These are phyloP conservation scores for Crax fasciolata DNA, from an alignment of 2,797 vertebrate genomes.

Conservation along the genomic window DNA sequence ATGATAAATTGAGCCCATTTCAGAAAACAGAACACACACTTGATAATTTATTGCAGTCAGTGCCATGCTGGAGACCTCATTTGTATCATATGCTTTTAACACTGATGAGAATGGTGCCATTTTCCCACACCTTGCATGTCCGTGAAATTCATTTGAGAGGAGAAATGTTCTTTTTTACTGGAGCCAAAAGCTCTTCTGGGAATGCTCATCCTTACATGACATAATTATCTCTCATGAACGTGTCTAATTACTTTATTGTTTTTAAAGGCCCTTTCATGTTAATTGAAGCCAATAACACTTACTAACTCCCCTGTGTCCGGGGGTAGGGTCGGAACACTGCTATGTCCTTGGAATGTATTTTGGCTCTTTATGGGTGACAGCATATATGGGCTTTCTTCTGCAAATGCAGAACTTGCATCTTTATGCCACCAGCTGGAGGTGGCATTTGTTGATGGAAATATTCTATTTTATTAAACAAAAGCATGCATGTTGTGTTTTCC, in stretches of 20 bases:
- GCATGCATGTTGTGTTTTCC: background rate
- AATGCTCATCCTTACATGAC: slow-evolving; percentile 67
- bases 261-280: slow-evolving; percentile 50
- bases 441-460: background rate
- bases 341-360: slow-evolving; percentile 3
- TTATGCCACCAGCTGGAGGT: background rate
- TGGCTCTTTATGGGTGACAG: background rate
- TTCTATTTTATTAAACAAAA: slow-evolving; percentile 7
- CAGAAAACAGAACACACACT: slow-evolving; percentile 82
- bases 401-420: background rate
- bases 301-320: background rate
- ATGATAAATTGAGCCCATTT: slow-evolving; percentile 87
- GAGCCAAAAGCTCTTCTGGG: slow-evolving; percentile 56
- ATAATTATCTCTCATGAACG: slow-evolving; percentile 65
- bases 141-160: slow-evolving; percentile 21
- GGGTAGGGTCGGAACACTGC: background rate
- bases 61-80: slow-evolving; percentile 64
- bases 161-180: slow-evolving; percentile 53
- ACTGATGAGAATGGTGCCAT: slow-evolving; percentile 78
- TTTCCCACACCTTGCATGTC: slow-evolving; percentile 15
- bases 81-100: slow-evolving; percentile 82
- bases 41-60: slow-evolving; percentile 83
- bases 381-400: background rate
- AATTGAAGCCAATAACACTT: slow-evolving; percentile 29
- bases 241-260: slow-evolving; percentile 70